Evolutionary conservation across 2,113 vertebrate genomes (phyloP), one percentile per base, ranked within the genome.

Genomic region (Raja brachyura): DNA sequence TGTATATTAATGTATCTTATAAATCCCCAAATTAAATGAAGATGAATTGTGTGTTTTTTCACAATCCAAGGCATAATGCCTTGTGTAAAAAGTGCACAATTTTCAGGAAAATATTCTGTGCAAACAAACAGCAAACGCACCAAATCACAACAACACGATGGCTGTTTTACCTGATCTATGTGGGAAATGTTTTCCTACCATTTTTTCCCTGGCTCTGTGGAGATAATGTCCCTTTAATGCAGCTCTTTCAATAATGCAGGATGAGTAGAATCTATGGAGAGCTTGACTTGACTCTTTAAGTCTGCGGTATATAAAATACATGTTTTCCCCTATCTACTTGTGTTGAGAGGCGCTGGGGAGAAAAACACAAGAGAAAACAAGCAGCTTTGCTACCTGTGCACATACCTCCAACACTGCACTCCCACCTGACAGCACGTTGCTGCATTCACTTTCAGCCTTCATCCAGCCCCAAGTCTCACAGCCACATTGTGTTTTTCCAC

Each of bases 371-470:
- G 33, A 75, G 10, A 78, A 61, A 56, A 25, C 68, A 77, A 77
- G 39, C 13, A 85, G 39, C 76, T 33, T 68, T 22, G 77, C 94
- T 93, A 95, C 81, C 93, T 94, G 93, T 83, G 94, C 81, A 68
- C 70, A 66, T 74, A 88, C 66, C 81, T 94, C 93, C 76, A 85
- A 61, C 31, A 93, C 93, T 8, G 63, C 73, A 93, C 70, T 93
- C 77, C 54, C 70, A 73, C 33, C 93, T 93, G 90, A 90, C 66
- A 94, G 68, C 90, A 78, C 28, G 33, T 85, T 93, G 77, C 70
- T 77, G 61, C 93, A 93, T 93, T 94, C 92, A 68, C 54, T 93
- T 31, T 93, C 48, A 93, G 90, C n/a, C 76, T 93, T 81, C 77
- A 94, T 93, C 93, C 92, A 94, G 79, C 20, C 86, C 93, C 75